Conservation (phyloP, 2,888 invertebrate genomes). For the Lochmaea crataegi region DNA sequence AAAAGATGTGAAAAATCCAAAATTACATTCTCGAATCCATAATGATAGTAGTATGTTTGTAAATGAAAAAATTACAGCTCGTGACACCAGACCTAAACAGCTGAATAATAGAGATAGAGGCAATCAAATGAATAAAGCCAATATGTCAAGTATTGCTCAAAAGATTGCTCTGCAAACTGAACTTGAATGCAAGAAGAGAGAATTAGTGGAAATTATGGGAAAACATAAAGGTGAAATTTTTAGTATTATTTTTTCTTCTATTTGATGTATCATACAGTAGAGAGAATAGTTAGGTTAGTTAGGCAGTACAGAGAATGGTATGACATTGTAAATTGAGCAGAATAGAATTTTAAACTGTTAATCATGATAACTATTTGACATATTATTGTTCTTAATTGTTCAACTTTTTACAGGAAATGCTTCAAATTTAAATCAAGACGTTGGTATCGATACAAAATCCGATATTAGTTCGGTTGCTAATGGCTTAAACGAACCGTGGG, state of each 20-base stretch:
- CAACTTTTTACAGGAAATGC: conserved; percentile 48
- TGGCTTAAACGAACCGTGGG: conserved; percentile 54
- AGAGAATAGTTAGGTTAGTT: too few species aligned
- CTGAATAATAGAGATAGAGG: conserved; percentile 56
- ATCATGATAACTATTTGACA: conserved; percentile 11
- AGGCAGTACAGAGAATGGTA: too few species aligned
- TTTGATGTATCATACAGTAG: not conserved
- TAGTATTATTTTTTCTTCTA: conserved; percentile 10
- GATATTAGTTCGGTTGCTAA: conserved; percentile 58
- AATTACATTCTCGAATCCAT: conserved; percentile 40
- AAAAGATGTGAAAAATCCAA: conserved; percentile 49
- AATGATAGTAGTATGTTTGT: conserved; percentile 41
- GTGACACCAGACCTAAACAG: conserved; percentile 58
- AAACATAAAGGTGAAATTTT: conserved; percentile 67
- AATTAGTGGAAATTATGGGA: conserved; percentile 74
- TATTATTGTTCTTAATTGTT: conserved; percentile 40
- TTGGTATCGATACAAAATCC: conserved; percentile 62
- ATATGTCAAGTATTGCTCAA: conserved; percentile 65
- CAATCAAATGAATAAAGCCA: conserved; percentile 43
- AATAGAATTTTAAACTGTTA: not conserved
- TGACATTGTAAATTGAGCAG: too few species aligned
- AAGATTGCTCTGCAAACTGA: conserved; percentile 70
- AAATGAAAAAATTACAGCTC: conserved; percentile 52
- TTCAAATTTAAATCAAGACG: conserved; percentile 65
- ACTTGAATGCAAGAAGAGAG: conserved; percentile 73